phyloP scores from a whole-genome alignment of 2,113 vertebrate genomes.

The Salvator merianae region DNA sequence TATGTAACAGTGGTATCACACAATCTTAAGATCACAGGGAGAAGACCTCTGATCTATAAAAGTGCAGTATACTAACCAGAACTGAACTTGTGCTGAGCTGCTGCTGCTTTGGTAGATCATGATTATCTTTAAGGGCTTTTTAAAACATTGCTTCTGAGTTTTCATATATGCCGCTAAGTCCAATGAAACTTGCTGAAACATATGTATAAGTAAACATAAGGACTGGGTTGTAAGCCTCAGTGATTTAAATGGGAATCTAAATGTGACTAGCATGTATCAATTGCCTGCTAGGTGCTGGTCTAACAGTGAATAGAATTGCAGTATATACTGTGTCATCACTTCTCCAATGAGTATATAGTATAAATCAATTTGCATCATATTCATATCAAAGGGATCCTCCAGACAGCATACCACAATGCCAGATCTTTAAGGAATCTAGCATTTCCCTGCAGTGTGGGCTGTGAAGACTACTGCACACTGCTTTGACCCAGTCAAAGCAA shows the following conservation, averaged over 20 bases:
- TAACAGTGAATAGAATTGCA: too few species aligned
- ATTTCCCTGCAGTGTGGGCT: too few species aligned
- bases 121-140: neutral
- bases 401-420: too few species aligned
- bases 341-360: too few species aligned
- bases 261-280: neutral
- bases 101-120: neutral
- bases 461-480: too few species aligned
- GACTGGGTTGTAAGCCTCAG: neutral
- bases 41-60: neutral
- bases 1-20: neutral
- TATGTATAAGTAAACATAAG: neutral
- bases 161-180: neutral
- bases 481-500: too few species aligned
- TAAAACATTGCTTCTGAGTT: too few species aligned
- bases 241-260: neutral
- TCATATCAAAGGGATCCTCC: too few species aligned
- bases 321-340: too few species aligned
- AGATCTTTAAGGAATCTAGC: too few species aligned
- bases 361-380: too few species aligned
- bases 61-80: neutral
- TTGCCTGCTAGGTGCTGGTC: neutral
- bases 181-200: neutral
- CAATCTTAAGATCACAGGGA: neutral
- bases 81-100: neutral